A percentile compares a stretch with the other conserved stretches of the same genome.
phyloP scores from a whole-genome alignment of 2,888 invertebrate species.

The Keiferia lycopersicella region DNA sequence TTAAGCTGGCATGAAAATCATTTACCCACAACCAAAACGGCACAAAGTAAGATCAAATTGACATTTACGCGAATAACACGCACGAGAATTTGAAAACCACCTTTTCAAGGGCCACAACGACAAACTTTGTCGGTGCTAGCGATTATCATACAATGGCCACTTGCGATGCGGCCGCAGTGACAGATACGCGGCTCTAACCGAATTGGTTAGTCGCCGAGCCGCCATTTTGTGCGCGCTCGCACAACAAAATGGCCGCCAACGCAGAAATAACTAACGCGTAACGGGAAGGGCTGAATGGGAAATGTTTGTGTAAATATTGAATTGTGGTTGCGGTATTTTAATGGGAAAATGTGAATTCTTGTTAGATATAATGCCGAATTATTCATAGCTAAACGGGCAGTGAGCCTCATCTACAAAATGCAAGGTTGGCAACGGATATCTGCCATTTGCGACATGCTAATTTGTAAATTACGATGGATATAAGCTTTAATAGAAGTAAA shows the following conservation, averaged over 20 bases:
- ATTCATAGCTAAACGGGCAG: neutral
- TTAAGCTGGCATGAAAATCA: too few species aligned
- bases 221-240: conserved; percentile 68
- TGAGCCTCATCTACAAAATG: neutral
- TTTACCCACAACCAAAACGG: neutral
- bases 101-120: conserved; percentile 55
- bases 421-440: neutral
- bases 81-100: conserved; percentile 49
- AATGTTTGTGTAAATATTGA: conserved; percentile 17
- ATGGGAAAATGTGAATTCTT: conserved; percentile 19
- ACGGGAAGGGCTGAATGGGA: conserved; percentile 23
- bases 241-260: conserved; percentile 60
- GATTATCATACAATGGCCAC: conserved; percentile 80
- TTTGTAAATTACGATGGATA: neutral
- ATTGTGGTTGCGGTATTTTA: conserved; percentile 15
- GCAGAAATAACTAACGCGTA: conserved; percentile 27
- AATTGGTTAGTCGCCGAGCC: conserved; percentile 68
- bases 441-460: neutral
- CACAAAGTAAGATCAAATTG: neutral
- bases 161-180: conserved; percentile 74
- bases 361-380: conserved; percentile 9
- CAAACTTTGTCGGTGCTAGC: conserved; percentile 71
- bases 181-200: conserved; percentile 78
- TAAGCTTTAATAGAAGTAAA: neutral
- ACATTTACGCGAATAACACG: neutral